These are phyloP conservation scores for Zaprionus kolodkinae DNA, from an alignment of 1,140 invertebrate species.

Conservation along the genomic window DNA sequence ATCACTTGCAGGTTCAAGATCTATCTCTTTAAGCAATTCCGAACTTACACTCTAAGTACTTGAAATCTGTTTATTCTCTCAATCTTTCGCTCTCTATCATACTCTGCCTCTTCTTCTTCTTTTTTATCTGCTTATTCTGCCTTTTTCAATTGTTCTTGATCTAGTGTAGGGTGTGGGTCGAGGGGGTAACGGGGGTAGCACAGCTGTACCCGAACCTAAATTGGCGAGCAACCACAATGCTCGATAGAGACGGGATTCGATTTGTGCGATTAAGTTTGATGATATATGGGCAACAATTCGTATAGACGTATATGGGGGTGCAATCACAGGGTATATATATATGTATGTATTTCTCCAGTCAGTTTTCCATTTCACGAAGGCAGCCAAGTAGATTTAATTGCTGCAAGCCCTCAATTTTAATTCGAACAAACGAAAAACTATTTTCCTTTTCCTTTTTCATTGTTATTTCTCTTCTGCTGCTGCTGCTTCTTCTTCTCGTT, in stretches of 20 bases:
- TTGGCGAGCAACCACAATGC: constrained; percentile 6
- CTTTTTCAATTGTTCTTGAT: constrained; percentile 4
- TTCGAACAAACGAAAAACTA: constrained; percentile 44
- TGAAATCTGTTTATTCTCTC: background rate
- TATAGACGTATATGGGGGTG: background rate
- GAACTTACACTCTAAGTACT: background rate
- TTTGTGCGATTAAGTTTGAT: constrained; percentile 17
- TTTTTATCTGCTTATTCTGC: background rate
- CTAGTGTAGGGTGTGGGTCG: background rate
- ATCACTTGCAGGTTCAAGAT: background rate
- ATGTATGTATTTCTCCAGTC: background rate
- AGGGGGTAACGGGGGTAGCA: background rate
- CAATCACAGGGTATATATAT: background rate
- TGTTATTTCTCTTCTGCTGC: background rate
- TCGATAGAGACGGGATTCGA: background rate
- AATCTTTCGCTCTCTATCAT: background rate
- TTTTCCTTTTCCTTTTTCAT: constrained; percentile 20
- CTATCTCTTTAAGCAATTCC: background rate
- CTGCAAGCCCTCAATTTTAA: constrained; percentile 52
- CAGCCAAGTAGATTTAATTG: constrained; percentile 63
- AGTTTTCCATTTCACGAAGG: constrained; percentile 26
- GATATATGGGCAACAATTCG: constrained; percentile 1
- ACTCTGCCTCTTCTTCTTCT: background rate
- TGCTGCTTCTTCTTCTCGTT: constrained; percentile 13
- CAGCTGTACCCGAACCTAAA: constrained; percentile 1